Percentiles rank a stretch among this genome's conserved stretches.
Evolutionary conservation across 2,113 vertebrate species (phyloP).

Genomic region (Cardinalis cardinalis): DNA sequence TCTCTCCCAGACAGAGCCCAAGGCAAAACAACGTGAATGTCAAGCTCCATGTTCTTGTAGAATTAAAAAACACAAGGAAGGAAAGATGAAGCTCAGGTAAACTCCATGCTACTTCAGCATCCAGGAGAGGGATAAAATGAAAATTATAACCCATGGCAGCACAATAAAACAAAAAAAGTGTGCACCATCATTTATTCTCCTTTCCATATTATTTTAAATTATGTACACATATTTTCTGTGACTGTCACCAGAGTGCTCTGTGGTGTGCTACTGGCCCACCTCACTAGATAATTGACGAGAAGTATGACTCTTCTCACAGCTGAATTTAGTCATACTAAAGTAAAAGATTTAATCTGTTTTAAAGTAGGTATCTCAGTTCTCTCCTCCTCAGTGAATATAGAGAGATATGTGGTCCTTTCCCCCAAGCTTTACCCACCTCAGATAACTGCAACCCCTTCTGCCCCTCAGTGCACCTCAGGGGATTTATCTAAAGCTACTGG

Average conservation of each 20-base stretch:
- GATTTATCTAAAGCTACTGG: not conserved
- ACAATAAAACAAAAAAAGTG: not conserved
- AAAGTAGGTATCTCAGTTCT: not conserved
- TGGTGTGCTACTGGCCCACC: not conserved
- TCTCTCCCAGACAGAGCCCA: conserved; percentile 27
- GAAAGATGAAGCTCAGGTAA: not conserved
- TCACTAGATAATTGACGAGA: not conserved
- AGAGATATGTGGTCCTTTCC: not conserved
- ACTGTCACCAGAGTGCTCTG: not conserved
- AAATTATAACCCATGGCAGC: not conserved
- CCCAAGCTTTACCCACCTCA: not conserved
- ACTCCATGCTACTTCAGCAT: not conserved
- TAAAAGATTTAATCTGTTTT: not conserved
- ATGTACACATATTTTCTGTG: not conserved
- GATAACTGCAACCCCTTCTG: not conserved
- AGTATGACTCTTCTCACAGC: not conserved
- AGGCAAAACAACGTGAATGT: conserved; percentile 32
- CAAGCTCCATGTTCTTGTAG: not conserved
- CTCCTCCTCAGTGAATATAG: not conserved
- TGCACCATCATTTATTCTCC: too few species aligned
- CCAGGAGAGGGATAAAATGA: not conserved
- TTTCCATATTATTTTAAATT: not conserved
- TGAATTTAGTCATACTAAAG: not conserved
- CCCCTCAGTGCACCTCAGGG: accelerated
- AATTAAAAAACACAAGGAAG: not conserved